phyloP scores from a whole-genome alignment of 2,113 vertebrate genomes.

The Microcebus lehilahytsara region DNA sequence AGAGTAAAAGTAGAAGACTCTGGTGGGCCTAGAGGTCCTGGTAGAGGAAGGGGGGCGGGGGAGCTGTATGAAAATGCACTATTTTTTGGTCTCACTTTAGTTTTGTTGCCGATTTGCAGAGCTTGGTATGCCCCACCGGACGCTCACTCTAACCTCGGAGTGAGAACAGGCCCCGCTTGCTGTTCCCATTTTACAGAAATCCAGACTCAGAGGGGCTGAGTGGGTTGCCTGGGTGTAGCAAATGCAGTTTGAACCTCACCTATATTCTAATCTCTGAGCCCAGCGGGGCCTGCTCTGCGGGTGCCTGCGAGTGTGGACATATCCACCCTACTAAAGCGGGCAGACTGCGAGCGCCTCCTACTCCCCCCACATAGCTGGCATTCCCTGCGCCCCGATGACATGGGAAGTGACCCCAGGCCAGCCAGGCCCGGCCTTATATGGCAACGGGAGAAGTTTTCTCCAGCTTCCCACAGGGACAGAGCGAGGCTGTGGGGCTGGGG shows the following conservation, averaged over 20 bases:
- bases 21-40: background rate
- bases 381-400: conserved; percentile 53
- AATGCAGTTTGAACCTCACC: background rate
- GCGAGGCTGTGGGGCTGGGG: background rate
- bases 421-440: conserved; percentile 63
- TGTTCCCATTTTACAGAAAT: background rate
- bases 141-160: rapidly evolving
- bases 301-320: rapidly evolving
- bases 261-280: background rate
- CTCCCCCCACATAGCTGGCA: conserved; percentile 70
- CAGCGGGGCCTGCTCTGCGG: background rate
- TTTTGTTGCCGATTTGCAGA: background rate
- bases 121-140: background rate
- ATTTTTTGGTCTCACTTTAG: background rate
- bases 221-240: background rate
- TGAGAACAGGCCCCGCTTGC: rapidly evolving
- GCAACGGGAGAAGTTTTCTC: conserved; percentile 62
- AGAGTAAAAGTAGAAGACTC: background rate
- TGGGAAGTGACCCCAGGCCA: conserved; percentile 67
- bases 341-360: background rate
- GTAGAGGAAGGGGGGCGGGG: background rate
- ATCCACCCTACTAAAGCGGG: background rate
- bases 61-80: background rate
- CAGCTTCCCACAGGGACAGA: conserved; percentile 46
- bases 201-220: background rate